phyloP scores from a whole-genome alignment of 2,797 vertebrate species.

The Enteromius mattozi region DNA sequence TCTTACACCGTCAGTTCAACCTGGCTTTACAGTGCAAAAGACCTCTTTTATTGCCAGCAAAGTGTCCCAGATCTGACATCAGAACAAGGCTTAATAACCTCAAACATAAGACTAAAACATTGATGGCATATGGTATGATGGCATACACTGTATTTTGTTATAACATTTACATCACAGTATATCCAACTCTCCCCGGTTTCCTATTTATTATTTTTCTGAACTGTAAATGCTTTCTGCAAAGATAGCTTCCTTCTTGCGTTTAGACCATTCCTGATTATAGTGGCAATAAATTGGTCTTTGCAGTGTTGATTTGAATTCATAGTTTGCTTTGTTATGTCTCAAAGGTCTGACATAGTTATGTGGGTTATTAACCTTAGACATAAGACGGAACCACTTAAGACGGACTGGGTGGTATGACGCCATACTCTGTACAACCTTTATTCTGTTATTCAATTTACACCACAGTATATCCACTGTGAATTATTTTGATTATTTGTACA shows the following conservation, averaged over 20 bases:
- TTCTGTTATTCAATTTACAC: not conserved
- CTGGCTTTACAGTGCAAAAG: not conserved
- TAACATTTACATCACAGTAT: not conserved
- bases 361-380: conserved; percentile 25
- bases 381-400: conserved; percentile 7
- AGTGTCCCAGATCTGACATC: conserved; percentile 32
- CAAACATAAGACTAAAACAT: conserved; percentile 31
- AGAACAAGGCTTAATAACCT: conserved; percentile 39
- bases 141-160: not conserved
- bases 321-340: not conserved
- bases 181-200: too few species aligned
- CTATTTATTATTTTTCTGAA: too few species aligned
- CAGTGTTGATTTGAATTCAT: conserved; percentile 16
- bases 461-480: not conserved
- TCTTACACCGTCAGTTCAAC: conserved; percentile 18
- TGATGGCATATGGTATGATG: not conserved
- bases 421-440: not conserved
- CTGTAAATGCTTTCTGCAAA: too few species aligned
- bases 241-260: too few species aligned
- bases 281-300: conserved; percentile 23
- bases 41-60: not conserved
- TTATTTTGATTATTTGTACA: not conserved
- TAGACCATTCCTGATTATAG: not conserved
- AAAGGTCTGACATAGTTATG: conserved; percentile 2
- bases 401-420: not conserved